Percentiles rank a stretch among this genome's conserved stretches.
phyloP scores from a whole-genome alignment of 2,888 invertebrate genomes.

The Lasioglossum lativentre region DNA sequence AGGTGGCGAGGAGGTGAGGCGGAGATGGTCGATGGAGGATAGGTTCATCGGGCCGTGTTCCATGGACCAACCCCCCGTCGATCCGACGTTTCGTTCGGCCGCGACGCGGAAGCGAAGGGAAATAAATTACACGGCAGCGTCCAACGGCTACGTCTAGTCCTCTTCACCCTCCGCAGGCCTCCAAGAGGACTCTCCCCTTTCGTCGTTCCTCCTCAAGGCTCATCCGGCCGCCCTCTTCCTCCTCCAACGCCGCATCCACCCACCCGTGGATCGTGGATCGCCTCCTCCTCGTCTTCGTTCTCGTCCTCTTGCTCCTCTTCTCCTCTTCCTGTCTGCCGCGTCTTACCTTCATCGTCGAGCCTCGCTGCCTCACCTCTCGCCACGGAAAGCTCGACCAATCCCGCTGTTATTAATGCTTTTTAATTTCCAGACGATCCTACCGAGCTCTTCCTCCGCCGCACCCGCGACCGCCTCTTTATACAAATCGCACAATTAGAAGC shows the following conservation, averaged over 20 bases:
- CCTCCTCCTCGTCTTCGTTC: slow-evolving; percentile 28
- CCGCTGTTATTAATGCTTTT: slow-evolving; percentile 80
- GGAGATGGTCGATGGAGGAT: slow-evolving; percentile 58
- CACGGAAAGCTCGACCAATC: slow-evolving; percentile 46
- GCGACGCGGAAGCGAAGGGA: slow-evolving; percentile 83
- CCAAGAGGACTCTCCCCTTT: slow-evolving; percentile 54
- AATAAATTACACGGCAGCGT: slow-evolving; percentile 82
- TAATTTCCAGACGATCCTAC: slow-evolving; percentile 78
- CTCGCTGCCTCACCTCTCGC: slow-evolving; percentile 31
- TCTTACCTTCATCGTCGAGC: slow-evolving; percentile 35
- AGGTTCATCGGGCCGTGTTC: slow-evolving; percentile 74
- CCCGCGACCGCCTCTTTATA: slow-evolving; percentile 62
- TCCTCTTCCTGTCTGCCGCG: slow-evolving; percentile 57
- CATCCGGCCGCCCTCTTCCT: slow-evolving; percentile 51
- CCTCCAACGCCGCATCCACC: slow-evolving; percentile 21
- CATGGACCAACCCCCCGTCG: slow-evolving; percentile 75
- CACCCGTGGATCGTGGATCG: slow-evolving; percentile 21
- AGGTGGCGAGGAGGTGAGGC: not conserved
- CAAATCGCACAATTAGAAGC: slow-evolving; percentile 80
- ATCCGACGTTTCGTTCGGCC: slow-evolving; percentile 78
- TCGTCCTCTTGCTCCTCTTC: slow-evolving; percentile 53
- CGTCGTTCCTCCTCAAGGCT: slow-evolving; percentile 62
- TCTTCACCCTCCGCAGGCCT: slow-evolving; percentile 70
- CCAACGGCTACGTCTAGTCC: slow-evolving; percentile 76
- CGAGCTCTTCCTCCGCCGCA: slow-evolving; percentile 25